These are phyloP conservation scores for Nemoura dubitans DNA, from an alignment of 2,888 invertebrate species.

Conservation along the genomic window DNA sequence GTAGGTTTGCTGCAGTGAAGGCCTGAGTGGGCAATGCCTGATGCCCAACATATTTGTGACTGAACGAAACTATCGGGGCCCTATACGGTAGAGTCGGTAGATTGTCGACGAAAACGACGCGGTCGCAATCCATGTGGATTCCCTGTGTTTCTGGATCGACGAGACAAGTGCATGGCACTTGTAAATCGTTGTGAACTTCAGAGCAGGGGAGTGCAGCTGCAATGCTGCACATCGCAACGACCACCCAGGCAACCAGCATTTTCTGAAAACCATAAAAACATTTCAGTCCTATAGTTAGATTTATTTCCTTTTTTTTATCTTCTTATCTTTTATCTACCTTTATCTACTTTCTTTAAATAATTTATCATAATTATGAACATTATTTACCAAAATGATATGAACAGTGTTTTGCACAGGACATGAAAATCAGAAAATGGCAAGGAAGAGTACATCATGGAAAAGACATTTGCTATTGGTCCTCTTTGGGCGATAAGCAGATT, in stretches of 20 bases:
- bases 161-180: constrained; percentile 75
- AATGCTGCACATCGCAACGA: not conserved
- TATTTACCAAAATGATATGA: too few relatives aligned
- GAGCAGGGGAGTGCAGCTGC: constrained; percentile 67
- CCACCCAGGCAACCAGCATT: constrained; percentile 1
- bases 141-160: constrained; percentile 61
- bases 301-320: not conserved
- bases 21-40: constrained; percentile 83
- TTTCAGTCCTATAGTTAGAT: not conserved
- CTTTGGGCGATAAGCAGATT: too few relatives aligned
- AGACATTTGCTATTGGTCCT: too few relatives aligned
- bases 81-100: constrained; percentile 79
- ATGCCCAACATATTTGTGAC: constrained; percentile 81
- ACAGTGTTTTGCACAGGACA: too few relatives aligned
- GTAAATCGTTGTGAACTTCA: constrained; percentile 78
- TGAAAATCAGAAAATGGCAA: too few relatives aligned
- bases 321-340: not conserved
- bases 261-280: not conserved
- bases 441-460: too few relatives aligned
- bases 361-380: too few relatives aligned
- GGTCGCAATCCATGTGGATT: constrained; percentile 83
- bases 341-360: too few relatives aligned
- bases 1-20: constrained; percentile 73
- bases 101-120: constrained; percentile 81
- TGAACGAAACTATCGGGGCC: constrained; percentile 81